Evolutionary conservation across 2,113 vertebrate species (phyloP), one percentile per base, ranked within the genome.

Genomic region (Pteropus alecto): DNA sequence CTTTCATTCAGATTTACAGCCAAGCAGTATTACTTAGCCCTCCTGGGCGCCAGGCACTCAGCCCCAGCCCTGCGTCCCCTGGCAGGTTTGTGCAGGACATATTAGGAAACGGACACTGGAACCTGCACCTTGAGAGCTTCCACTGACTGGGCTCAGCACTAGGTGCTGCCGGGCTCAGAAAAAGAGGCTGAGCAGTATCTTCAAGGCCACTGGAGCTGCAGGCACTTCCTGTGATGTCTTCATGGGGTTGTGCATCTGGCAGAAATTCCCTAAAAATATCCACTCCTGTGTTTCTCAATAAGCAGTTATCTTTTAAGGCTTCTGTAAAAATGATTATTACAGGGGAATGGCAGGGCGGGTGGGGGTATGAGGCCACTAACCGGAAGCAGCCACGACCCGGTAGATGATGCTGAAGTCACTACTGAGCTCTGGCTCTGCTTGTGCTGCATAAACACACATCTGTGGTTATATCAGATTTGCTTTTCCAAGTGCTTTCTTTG

Each of bases 241-340:
- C 51, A n/a, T 21, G 8, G 30, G 67, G 26, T 33, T 22, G 26
- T 28, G 60, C n/a, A 56, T 77, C 54, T 26, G 38, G 61, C 19
- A 77, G 84, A 82, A 95, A 76, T 60, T 65, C 73, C 33, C 38
- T 30, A 74, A 71, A 90, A 73, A 87, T 56, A 71, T 38, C 56
- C 63, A n/a, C 41, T 46, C n/a, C 86, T 35, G 22, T 68, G 76
- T 88, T 94, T 74, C 35, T 81, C 43, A 65, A 28, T 15, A 51
- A 54, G 56, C 70, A 4, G 19, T 9, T 54, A 54, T 33, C 67
- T 85, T 65, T 84, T 18, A 84, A 76, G 48, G 30, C n/a, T 71
- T 71, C 78, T 33, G 1, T 38, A 41, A 70, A 58, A 63, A 78
- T 6, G 41, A 33, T 63, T 48, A 24, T 78, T n/a, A 14, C 11